These are phyloP conservation scores for Hypolimnas misippus DNA, from an alignment of 2,888 invertebrate species.

Conservation along the genomic window DNA sequence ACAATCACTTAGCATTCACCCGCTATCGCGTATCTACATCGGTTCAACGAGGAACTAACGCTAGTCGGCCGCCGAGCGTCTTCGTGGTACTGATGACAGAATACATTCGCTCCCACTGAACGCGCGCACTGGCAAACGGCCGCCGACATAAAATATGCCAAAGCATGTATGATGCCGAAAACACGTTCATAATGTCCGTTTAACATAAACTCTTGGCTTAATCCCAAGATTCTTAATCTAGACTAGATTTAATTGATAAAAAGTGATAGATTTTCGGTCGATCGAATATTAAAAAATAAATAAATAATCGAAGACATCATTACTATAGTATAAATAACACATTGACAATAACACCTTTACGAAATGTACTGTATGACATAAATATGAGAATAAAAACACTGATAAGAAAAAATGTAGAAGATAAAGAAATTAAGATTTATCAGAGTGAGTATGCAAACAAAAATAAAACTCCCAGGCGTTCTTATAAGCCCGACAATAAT, in stretches of 20 bases:
- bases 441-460: slow-evolving; percentile 64
- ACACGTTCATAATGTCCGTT: slow-evolving; percentile 72
- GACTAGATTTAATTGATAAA: slow-evolving; percentile 58
- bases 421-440: slow-evolving; percentile 71
- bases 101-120: slow-evolving; percentile 53
- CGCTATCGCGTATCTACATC: background rate
- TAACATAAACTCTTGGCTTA: slow-evolving; percentile 68
- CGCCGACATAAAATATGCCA: slow-evolving; percentile 66
- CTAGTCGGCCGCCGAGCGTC: slow-evolving; percentile 51
- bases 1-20: slow-evolving; percentile 16
- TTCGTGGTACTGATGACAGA: slow-evolving; percentile 54
- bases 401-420: slow-evolving; percentile 66
- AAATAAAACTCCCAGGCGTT: slow-evolving; percentile 77
- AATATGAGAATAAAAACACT: slow-evolving; percentile 62
- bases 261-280: slow-evolving; percentile 38
- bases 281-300: background rate
- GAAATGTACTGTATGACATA: background rate
- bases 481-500: slow-evolving; percentile 33
- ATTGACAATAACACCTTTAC: background rate
- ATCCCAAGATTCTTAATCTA: slow-evolving; percentile 63
- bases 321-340: background rate
- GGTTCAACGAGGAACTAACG: slow-evolving; percentile 48
- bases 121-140: slow-evolving; percentile 57
- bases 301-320: background rate
- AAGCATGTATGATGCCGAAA: slow-evolving; percentile 60